A percentile compares a stretch with the other conserved stretches of the same genome.
Conservation (phyloP, 1,140 invertebrate genomes). For the Drosophila saltans region DNA sequence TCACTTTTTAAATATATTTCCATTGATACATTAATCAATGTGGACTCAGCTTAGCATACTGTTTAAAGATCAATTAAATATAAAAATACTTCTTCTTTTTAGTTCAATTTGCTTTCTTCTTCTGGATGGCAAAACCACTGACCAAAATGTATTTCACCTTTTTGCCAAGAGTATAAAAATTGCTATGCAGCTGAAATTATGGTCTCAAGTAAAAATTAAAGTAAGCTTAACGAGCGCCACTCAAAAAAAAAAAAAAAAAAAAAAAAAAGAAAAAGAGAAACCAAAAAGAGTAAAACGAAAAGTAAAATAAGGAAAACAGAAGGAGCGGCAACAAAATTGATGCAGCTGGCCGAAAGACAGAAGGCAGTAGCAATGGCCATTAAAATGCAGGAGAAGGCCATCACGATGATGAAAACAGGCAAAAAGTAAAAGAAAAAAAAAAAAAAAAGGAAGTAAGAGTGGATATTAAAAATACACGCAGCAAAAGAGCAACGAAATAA, state of each 20-base stretch:
- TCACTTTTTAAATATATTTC: too few species aligned
- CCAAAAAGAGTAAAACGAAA: neutral
- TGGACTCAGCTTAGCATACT: too few species aligned
- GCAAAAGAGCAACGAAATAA: conserved; percentile 76
- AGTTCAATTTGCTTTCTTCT: neutral
- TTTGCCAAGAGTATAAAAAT: conserved; percentile 25
- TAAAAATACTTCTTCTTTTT: neutral
- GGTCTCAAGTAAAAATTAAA: conserved; percentile 75
- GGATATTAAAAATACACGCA: conserved; percentile 78
- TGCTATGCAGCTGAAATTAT: conserved; percentile 54
- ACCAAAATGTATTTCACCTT: conserved; percentile 2
- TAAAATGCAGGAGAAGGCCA: conserved; percentile 64
- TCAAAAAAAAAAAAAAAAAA: conserved; percentile 21
- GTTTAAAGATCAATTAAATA: too few species aligned
- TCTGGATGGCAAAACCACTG: neutral
- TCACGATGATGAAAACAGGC: neutral
- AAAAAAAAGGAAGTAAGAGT: conserved; percentile 41
- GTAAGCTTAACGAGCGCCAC: conserved; percentile 72
- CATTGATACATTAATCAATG: too few species aligned
- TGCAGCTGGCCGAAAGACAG: conserved; percentile 65
- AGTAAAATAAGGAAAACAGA: neutral
- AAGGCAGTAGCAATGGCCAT: conserved; percentile 54
- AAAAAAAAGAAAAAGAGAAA: conserved; percentile 9
- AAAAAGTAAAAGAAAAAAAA: conserved; percentile 19
- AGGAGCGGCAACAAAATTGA: conserved; percentile 56